Evolutionary conservation across 2,797 vertebrate species (phyloP).

Genomic region (Sebastolobus alascanus): DNA sequence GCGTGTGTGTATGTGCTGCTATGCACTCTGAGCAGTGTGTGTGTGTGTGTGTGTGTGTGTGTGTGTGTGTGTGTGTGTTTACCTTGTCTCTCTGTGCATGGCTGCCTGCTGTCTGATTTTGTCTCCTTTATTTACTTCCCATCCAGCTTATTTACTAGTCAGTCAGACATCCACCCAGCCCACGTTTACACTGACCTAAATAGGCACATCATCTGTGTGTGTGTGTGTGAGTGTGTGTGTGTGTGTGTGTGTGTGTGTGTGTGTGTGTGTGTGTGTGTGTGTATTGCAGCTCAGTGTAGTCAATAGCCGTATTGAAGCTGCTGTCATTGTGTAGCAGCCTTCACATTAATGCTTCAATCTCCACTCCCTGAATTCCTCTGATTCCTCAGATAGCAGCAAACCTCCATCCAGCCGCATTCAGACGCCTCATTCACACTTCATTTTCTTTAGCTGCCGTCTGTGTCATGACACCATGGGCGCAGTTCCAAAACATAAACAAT

Average conservation of each 20-base stretch:
- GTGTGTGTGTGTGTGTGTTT: slow-evolving; percentile 44
- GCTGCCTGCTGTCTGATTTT: slow-evolving; percentile 66
- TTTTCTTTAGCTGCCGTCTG: slow-evolving; percentile 12
- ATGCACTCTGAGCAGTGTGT: neutral
- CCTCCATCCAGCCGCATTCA: slow-evolving; percentile 25
- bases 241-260: slow-evolving; percentile 3
- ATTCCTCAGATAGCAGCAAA: slow-evolving; percentile 41
- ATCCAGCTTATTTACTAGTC: slow-evolving; percentile 67
- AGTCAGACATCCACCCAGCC: slow-evolving; percentile 64
- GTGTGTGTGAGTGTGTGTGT: slow-evolving; percentile 6
- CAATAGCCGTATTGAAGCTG: slow-evolving; percentile 22
- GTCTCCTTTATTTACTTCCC: slow-evolving; percentile 70
- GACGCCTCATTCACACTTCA: slow-evolving; percentile 7
- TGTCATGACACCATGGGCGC: slow-evolving; percentile 7
- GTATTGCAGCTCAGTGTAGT: neutral
- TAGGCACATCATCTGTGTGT: slow-evolving; percentile 39
- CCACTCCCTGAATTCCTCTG: slow-evolving; percentile 35
- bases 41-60: slow-evolving; percentile 15
- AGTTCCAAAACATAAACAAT: neutral
- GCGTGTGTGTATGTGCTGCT: slow-evolving; percentile 6
- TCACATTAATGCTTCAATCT: slow-evolving; percentile 31
- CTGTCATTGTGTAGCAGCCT: slow-evolving; percentile 14
- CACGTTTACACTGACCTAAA: slow-evolving; percentile 72
- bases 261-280: slow-evolving; percentile 8
- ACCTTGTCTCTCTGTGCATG: slow-evolving; percentile 50